phyloP scores from a whole-genome alignment of 2,888 invertebrate species.

The Leptopterna dolabrata region DNA sequence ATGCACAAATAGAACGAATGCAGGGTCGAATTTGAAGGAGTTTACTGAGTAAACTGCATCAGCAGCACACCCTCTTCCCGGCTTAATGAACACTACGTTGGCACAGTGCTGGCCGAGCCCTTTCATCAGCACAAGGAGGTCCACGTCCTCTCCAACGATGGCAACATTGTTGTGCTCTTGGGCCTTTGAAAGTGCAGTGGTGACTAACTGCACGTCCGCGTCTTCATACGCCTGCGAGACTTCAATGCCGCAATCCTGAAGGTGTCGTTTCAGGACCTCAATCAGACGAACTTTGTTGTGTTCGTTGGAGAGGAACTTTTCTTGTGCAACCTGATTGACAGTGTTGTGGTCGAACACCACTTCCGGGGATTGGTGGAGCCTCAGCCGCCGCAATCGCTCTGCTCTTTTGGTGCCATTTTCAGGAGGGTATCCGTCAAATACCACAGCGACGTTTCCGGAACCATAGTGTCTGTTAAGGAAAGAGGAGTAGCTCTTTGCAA shows the following conservation, averaged over 20 bases:
- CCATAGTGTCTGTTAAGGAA: no score
- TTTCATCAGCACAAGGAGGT: neutral
- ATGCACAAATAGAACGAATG: neutral
- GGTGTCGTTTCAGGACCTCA: neutral
- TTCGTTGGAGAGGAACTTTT: neutral
- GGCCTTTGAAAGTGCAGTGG: neutral
- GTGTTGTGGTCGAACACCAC: neutral
- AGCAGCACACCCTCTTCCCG: neutral
- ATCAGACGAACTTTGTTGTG: neutral
- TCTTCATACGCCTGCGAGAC: neutral
- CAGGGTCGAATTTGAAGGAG: constrained; percentile 2
- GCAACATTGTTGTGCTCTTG: neutral
- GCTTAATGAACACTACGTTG: neutral
- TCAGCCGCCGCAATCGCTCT: neutral
- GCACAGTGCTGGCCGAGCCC: neutral
- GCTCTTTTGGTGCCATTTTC: neutral
- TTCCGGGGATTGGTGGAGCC: neutral
- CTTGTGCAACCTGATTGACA: no score
- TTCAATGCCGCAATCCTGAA: neutral
- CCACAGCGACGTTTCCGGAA: no score
- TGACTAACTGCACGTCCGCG: neutral
- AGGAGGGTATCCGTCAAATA: no score
- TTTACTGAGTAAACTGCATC: neutral
- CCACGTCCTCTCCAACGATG: neutral
- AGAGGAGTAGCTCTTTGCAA: neutral